Evolutionary conservation across 2,797 vertebrate genomes (phyloP).

Genomic region (Parotocinclus haroldoi): DNA sequence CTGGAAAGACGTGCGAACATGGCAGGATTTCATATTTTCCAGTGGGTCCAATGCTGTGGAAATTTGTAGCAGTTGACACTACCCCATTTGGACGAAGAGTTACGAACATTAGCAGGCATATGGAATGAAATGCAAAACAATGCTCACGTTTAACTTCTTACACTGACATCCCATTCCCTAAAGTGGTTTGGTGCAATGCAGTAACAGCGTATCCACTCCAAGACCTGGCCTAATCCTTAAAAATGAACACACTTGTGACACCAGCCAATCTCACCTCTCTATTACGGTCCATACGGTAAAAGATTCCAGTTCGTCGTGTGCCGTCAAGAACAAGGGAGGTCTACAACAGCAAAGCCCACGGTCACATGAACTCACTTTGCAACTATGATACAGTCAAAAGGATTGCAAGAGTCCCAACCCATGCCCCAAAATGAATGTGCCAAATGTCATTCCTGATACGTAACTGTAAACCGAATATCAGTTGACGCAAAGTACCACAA

Average conservation of each 20-base stretch:
- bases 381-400: constrained; percentile 25
- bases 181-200: too few species aligned
- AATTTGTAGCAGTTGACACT: too few species aligned
- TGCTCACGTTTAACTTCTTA: neutral
- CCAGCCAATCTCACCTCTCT: constrained; percentile 6
- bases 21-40: too few species aligned
- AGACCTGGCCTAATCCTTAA: neutral
- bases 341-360: constrained; percentile 15
- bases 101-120: too few species aligned
- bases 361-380: constrained; percentile 16
- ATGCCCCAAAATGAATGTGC: constrained; percentile 20
- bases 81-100: too few species aligned
- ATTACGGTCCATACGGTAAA: neutral
- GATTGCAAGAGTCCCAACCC: constrained; percentile 13
- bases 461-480: constrained; percentile 37
- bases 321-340: constrained; percentile 20
- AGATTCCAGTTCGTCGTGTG: constrained; percentile 15
- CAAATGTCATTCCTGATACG: constrained; percentile 45
- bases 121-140: too few species aligned
- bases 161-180: neutral
- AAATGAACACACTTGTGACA: neutral
- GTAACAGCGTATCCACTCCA: neutral
- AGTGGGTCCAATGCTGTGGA: too few species aligned
- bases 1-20: constrained; percentile 9
- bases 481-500: constrained; percentile 24